Evolutionary conservation across 2,888 invertebrate species (phyloP).

Genomic region (Gastrophysa polygoni): DNA sequence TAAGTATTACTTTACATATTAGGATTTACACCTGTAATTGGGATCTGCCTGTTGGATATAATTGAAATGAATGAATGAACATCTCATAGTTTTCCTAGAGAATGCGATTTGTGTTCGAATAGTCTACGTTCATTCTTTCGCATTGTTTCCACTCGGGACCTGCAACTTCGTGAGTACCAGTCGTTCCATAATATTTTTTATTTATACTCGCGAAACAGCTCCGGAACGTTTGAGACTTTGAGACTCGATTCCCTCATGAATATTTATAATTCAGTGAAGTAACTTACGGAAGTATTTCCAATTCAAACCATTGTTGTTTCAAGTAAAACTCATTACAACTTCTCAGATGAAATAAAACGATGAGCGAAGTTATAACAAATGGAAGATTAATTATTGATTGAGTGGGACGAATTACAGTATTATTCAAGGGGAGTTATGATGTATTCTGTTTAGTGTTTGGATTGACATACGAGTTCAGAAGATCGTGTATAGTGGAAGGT

Average conservation of each 20-base stretch:
- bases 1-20: no score
- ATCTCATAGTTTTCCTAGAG: not conserved
- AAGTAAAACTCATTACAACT: slow-evolving; percentile 13
- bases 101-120: not conserved
- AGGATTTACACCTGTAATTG: no score
- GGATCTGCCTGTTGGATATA: no score
- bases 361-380: slow-evolving; percentile 11
- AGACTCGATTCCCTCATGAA: slow-evolving; percentile 5
- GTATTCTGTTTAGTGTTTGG: no score
- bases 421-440: no score
- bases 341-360: slow-evolving; percentile 7
- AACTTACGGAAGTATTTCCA: slow-evolving; percentile 1
- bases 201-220: not conserved
- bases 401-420: not conserved
- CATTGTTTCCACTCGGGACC: not conserved
- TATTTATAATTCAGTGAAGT: slow-evolving; percentile 7
- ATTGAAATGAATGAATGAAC: no score
- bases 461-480: no score
- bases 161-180: not conserved
- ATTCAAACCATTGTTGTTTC: slow-evolving; percentile 12
- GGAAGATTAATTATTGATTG: not conserved
- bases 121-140: not conserved
- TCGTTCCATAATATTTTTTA: not conserved
- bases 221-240: not conserved
- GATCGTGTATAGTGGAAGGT: no score